Evolutionary conservation across 2,888 invertebrate species (phyloP).

Genomic region (Dascillus cervinus): DNA sequence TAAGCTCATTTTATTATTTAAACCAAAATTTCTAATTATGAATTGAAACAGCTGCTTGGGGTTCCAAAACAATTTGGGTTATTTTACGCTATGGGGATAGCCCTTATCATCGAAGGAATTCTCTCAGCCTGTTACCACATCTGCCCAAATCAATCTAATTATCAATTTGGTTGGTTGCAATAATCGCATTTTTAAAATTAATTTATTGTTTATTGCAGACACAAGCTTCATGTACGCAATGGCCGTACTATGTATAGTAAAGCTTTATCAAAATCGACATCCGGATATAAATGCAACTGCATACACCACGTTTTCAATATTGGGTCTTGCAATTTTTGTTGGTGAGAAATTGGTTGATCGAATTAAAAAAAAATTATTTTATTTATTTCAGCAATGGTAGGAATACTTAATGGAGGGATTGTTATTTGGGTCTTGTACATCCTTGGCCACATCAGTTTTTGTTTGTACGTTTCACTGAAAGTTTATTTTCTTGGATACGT

Average conservation of each 20-base stretch:
- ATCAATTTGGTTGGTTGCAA: slow-evolving; percentile 94
- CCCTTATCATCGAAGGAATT: slow-evolving; percentile 78
- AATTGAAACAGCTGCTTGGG: no score
- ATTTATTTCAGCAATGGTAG: slow-evolving; percentile 50
- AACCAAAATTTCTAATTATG: no score
- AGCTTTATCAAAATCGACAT: slow-evolving; percentile 80
- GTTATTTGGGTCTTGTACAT: slow-evolving; percentile 68
- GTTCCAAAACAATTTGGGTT: slow-evolving; percentile 75
- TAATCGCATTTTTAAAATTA: no score
- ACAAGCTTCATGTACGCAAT: slow-evolving; percentile 92
- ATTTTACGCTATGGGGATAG: slow-evolving; percentile 80
- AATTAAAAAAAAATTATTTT: slow-evolving; percentile 4
- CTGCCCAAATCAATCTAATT: slow-evolving; percentile 83
- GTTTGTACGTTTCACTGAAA: slow-evolving; percentile 40
- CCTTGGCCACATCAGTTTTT: slow-evolving; percentile 55
- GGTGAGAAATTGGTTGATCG: slow-evolving; percentile 38
- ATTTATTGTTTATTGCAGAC: slow-evolving; percentile 60
- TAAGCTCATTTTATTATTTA: no score
- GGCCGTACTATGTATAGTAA: slow-evolving; percentile 75
- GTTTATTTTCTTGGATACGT: slow-evolving; percentile 39
- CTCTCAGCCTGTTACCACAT: slow-evolving; percentile 84
- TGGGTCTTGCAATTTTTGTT: slow-evolving; percentile 65
- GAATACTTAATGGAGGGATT: slow-evolving; percentile 56
- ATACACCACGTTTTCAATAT: slow-evolving; percentile 66
- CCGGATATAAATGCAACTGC: slow-evolving; percentile 80